Percentiles rank a stretch among this genome's conserved stretches.
These are phyloP conservation scores for Lagopus leucura DNA, from an alignment of 2,113 vertebrate genomes.

Conservation along the genomic window DNA sequence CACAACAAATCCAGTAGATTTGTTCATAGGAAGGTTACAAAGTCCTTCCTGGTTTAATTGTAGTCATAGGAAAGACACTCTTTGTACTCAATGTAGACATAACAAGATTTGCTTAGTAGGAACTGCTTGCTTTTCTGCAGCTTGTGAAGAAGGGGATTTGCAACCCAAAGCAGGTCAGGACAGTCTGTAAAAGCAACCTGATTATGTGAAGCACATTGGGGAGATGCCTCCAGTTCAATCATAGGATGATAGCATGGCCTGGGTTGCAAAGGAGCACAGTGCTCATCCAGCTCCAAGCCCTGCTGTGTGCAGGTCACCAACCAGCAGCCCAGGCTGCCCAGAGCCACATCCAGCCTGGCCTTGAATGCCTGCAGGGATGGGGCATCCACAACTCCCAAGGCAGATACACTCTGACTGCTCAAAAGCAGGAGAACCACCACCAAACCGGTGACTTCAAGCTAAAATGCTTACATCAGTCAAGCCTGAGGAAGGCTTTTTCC, in stretches of 20 bases:
- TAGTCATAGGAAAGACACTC: background rate
- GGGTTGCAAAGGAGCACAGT: too few relatives aligned
- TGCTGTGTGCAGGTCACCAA: too few relatives aligned
- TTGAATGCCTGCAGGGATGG: too few relatives aligned
- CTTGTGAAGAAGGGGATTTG: background rate
- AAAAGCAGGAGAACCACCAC: background rate
- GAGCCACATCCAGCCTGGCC: too few relatives aligned
- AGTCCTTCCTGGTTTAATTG: background rate
- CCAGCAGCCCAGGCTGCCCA: too few relatives aligned
- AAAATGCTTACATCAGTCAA: background rate
- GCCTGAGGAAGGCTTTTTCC: background rate
- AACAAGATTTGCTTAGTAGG: background rate
- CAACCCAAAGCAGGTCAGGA: background rate
- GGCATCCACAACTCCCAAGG: background rate
- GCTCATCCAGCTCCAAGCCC: too few relatives aligned
- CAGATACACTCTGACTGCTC: rapidly evolving
- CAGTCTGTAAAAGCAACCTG: background rate
- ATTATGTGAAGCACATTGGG: background rate
- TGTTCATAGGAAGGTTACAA: background rate
- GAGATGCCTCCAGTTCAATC: background rate
- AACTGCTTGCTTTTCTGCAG: slow-evolving; percentile 24
- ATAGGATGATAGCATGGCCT: too few relatives aligned
- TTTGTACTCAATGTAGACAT: background rate
- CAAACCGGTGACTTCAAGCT: background rate
- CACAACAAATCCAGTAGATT: slow-evolving; percentile 41